Percentiles rank a stretch among this genome's conserved stretches.
Conservation (phyloP, 1,140 invertebrate species). For the Lordiphosa collinella region DNA sequence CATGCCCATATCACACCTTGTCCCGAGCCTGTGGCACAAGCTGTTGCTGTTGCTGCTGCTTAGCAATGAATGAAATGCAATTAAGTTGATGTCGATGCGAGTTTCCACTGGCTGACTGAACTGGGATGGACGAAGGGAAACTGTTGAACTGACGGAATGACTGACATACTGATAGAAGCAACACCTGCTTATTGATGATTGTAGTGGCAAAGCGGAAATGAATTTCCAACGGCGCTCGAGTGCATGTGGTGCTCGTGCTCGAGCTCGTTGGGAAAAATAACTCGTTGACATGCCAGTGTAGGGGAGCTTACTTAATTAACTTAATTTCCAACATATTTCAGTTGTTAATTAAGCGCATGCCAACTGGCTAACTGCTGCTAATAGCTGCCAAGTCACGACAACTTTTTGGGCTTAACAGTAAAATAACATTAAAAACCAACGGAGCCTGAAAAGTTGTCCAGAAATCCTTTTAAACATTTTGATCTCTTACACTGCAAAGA, state of each 20-base stretch:
- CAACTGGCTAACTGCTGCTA: slow-evolving; percentile 30
- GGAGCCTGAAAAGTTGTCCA: slow-evolving; percentile 1
- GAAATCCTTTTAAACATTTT: neutral
- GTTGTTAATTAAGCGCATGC: slow-evolving; percentile 65
- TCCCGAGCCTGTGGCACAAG: neutral
- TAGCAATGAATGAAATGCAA: slow-evolving; percentile 76
- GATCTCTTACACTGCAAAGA: too few relatives aligned
- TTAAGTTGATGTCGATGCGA: slow-evolving; percentile 67
- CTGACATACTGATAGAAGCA: slow-evolving; percentile 4
- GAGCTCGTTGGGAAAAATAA: slow-evolving; percentile 21
- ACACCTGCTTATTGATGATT: slow-evolving; percentile 24
- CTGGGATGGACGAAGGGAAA: slow-evolving; percentile 13
- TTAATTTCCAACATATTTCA: slow-evolving; percentile 56
- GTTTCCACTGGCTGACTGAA: slow-evolving; percentile 38
- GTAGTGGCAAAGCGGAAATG: slow-evolving; percentile 35
- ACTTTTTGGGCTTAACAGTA: slow-evolving; percentile 34
- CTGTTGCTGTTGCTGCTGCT: slow-evolving; percentile 30
- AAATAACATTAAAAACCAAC: slow-evolving; percentile 64
- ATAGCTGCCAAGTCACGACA: slow-evolving; percentile 51
- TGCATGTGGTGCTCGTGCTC: neutral
- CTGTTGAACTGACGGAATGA: slow-evolving; percentile 6
- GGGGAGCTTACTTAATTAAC: slow-evolving; percentile 58
- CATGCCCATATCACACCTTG: neutral
- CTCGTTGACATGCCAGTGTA: slow-evolving; percentile 58
- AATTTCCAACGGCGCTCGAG: slow-evolving; percentile 11